These are phyloP conservation scores for Emydura subglobosa DNA, from an alignment of 2,113 vertebrate species.

Conservation along the genomic window DNA sequence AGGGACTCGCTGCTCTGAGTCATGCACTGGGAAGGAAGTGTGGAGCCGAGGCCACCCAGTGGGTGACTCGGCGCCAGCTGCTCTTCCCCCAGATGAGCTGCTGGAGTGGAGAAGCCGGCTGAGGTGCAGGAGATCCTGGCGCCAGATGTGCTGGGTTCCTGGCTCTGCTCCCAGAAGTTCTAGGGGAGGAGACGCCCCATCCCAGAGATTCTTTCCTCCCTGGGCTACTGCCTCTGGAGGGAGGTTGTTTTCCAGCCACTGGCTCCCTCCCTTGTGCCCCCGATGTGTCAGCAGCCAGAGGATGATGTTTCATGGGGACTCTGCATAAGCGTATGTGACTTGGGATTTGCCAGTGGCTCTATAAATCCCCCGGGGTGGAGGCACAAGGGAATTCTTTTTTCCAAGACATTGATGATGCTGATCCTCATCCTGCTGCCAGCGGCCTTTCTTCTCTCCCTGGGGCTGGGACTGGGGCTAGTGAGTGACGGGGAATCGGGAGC, in stretches of 20 bases:
- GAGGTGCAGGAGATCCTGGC: neutral
- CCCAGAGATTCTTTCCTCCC: accelerated
- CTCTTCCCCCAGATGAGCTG: no score
- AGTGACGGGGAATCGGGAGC: neutral
- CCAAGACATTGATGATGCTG: neutral
- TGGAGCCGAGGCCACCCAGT: neutral
- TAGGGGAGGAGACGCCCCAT: neutral
- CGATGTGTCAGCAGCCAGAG: accelerated
- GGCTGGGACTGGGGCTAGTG: neutral
- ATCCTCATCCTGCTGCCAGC: neutral
- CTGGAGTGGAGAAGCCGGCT: neutral
- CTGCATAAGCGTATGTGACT: accelerated
- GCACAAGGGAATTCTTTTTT: neutral
- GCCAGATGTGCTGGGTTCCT: no score
- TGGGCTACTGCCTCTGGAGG: neutral
- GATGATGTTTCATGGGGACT: neutral
- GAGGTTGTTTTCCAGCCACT: neutral
- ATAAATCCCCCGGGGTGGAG: neutral
- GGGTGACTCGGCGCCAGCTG: neutral
- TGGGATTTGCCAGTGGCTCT: neutral
- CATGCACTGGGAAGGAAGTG: neutral
- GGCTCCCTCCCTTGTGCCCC: neutral
- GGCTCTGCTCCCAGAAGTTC: neutral
- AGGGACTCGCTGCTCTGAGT: neutral
- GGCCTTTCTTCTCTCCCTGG: neutral